A percentile compares a stretch with the other conserved stretches of the same genome.
phyloP scores from a whole-genome alignment of 2,113 vertebrate genomes.

The Morone chrysops region DNA sequence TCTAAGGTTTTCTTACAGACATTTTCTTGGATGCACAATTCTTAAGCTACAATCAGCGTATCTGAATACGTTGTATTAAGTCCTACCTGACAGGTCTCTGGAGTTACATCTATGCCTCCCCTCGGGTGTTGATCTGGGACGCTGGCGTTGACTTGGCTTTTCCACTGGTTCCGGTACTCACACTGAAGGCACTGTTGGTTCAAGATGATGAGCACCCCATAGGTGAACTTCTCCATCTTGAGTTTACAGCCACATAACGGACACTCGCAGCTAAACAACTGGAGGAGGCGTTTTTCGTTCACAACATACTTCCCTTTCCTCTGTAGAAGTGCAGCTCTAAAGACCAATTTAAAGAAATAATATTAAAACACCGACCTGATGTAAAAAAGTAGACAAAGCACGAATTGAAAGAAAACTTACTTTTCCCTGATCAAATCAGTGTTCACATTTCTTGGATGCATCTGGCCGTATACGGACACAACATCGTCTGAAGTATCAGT shows the following conservation, averaged over 20 bases:
- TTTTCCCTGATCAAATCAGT: slow-evolving; percentile 28
- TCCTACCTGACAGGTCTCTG: slow-evolving; percentile 21
- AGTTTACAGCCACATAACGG: slow-evolving; percentile 32
- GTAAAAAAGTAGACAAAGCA: background rate
- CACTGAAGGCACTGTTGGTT: slow-evolving; percentile 45
- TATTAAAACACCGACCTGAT: background rate
- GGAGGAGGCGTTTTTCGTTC: slow-evolving; percentile 42
- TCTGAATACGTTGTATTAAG: background rate
- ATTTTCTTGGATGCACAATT: background rate
- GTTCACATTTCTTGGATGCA: background rate
- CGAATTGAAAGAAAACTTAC: slow-evolving; percentile 28
- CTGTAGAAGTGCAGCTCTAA: slow-evolving; percentile 27
- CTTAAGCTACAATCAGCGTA: background rate
- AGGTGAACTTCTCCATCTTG: slow-evolving; percentile 28
- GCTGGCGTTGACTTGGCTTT: slow-evolving; percentile 22
- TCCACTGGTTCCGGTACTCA: slow-evolving; percentile 46
- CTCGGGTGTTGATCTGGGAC: background rate
- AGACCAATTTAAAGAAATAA: background rate
- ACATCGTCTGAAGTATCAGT: background rate
- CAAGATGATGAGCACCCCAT: slow-evolving; percentile 15
- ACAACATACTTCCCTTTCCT: slow-evolving; percentile 34
- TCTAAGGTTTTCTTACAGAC: background rate
- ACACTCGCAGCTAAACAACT: slow-evolving; percentile 38
- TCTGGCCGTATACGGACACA: background rate
- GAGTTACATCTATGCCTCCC: background rate